A percentile compares a stretch with the other conserved stretches of the same genome.
These are phyloP conservation scores for Epicauta chinensis DNA, from an alignment of 1,140 invertebrate genomes.

Conservation along the genomic window DNA sequence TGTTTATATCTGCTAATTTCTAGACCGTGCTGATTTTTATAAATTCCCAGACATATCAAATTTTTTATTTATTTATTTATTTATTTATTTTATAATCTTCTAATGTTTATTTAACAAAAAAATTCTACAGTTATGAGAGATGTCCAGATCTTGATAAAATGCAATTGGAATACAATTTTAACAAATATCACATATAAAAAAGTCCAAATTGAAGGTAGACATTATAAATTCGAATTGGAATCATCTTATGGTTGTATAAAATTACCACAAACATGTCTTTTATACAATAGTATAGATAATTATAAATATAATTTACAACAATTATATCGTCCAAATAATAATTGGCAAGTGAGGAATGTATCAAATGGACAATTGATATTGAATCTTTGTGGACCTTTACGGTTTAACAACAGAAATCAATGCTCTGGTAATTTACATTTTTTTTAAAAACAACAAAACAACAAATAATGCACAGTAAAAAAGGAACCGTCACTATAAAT, in stretches of 20 bases:
- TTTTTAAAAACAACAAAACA: too few relatives aligned
- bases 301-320: slow-evolving; percentile 1
- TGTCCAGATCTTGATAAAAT: not conserved
- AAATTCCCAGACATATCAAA: too few relatives aligned
- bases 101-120: too few relatives aligned
- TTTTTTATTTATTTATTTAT: too few relatives aligned
- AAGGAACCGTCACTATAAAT: too few relatives aligned
- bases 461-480: too few relatives aligned
- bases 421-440: not conserved
- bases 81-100: too few relatives aligned
- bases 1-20: too few relatives aligned
- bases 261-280: slow-evolving; percentile 1
- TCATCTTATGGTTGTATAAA: slow-evolving; percentile 8
- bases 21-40: too few relatives aligned
- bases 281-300: not conserved
- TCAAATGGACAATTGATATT: not conserved
- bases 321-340: not conserved
- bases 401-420: not conserved
- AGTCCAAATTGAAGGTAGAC: not conserved
- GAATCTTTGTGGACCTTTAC: slow-evolving; percentile 5
- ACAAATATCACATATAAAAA: not conserved
- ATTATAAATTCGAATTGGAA: slow-evolving; percentile 5
- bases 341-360: not conserved
- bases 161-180: not conserved
- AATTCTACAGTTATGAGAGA: not conserved